Evolutionary conservation across 2,888 invertebrate species (phyloP).

Genomic region (Girardia tigrina): DNA sequence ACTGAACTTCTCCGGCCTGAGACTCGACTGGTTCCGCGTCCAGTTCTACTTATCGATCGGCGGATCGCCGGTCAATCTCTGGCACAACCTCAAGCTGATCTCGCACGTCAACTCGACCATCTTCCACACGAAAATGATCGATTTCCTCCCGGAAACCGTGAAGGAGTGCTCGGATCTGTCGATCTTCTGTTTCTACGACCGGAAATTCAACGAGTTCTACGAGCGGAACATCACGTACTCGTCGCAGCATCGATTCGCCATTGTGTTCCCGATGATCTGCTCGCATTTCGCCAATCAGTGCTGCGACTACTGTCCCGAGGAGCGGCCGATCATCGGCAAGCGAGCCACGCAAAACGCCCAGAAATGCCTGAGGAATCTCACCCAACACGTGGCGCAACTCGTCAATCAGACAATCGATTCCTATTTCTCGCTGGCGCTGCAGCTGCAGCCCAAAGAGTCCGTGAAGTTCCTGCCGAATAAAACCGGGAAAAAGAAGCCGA

Average conservation of each 20-base stretch:
- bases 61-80: conserved; percentile 63
- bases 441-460: conserved; percentile 78
- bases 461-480: conserved; percentile 67
- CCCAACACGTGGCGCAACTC: conserved; percentile 92
- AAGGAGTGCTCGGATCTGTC: conserved; percentile 92
- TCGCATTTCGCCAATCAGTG: conserved; percentile 94
- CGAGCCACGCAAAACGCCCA: conserved; percentile 58
- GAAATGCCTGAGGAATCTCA: conserved; percentile 93
- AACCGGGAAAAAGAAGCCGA: conserved; percentile 62
- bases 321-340: conserved; percentile 49
- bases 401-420: conserved; percentile 96
- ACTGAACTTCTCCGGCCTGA: conserved; percentile 73
- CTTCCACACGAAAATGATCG: conserved; percentile 94
- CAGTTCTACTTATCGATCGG: conserved; percentile 54
- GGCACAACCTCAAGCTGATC: conserved; percentile 71
- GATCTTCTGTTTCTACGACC: conserved; percentile 68
- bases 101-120: conserved; percentile 81
- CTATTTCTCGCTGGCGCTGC: conserved; percentile 84
- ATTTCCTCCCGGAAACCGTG: conserved; percentile 85
- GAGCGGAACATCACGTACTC: conserved; percentile 97
- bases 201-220: conserved; percentile 91
- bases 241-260: conserved; percentile 80
- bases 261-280: conserved; percentile 90
- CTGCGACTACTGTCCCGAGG: conserved; percentile 93
- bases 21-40: conserved; percentile 89